Evolutionary conservation across 2,113 vertebrate species (phyloP).

Genomic region (Pomatorhinus ruficollis): DNA sequence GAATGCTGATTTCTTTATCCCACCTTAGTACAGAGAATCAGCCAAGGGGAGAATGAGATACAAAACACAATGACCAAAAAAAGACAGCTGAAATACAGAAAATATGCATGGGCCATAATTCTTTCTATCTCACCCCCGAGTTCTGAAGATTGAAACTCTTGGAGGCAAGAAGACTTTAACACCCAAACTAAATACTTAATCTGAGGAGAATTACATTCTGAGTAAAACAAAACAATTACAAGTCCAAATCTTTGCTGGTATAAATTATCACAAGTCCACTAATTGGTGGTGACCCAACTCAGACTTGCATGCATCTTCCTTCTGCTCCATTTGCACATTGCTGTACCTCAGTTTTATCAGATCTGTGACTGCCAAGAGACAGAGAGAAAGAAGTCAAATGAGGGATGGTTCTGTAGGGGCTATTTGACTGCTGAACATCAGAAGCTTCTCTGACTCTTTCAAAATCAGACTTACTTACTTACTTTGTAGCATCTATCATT

Average conservation of each 20-base stretch:
- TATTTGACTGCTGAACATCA: not conserved
- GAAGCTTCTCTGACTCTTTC: not conserved
- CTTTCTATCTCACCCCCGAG: accelerated
- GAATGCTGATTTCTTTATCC: not conserved
- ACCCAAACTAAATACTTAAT: not conserved
- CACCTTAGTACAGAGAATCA: not conserved
- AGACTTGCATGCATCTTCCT: not conserved
- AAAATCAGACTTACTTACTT: not conserved
- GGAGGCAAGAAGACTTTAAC: not conserved
- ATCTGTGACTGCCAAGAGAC: not conserved
- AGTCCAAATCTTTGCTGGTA: not conserved
- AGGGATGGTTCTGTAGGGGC: not conserved
- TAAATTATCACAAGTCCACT: not conserved
- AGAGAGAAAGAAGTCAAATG: not conserved
- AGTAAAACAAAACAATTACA: not conserved
- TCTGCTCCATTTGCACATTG: not conserved
- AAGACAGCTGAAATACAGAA: not conserved
- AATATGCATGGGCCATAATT: not conserved
- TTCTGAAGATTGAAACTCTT: not conserved
- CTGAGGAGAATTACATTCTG: not conserved
- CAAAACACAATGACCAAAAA: not conserved
- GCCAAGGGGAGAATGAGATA: not conserved
- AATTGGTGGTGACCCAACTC: not conserved
- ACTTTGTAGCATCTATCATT: not conserved
- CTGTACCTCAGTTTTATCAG: not conserved